These are phyloP conservation scores for Cossypha heuglini DNA, from an alignment of 2,797 vertebrate genomes.

Conservation along the genomic window DNA sequence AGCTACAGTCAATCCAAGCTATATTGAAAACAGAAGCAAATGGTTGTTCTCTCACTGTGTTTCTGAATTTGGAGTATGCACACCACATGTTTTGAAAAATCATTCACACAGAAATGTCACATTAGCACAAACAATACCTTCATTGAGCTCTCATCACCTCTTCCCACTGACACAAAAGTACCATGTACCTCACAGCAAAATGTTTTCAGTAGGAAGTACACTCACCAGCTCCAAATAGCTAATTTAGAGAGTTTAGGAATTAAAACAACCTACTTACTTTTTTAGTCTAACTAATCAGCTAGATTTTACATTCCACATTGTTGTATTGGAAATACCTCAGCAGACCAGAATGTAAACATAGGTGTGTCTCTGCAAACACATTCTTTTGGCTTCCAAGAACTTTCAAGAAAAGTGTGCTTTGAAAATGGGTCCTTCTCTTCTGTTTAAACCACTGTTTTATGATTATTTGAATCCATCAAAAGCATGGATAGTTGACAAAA, in stretches of 20 bases:
- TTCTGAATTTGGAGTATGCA: neutral
- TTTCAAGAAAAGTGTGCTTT: neutral
- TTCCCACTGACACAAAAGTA: neutral
- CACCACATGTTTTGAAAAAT: neutral
- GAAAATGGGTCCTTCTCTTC: neutral
- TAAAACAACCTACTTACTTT: neutral
- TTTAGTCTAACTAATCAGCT: neutral
- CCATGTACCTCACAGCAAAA: neutral
- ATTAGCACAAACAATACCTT: neutral
- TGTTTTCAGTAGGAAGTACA: neutral
- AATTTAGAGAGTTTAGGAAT: neutral
- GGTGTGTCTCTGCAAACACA: neutral
- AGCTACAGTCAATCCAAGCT: neutral
- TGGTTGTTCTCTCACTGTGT: neutral
- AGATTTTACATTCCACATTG: neutral
- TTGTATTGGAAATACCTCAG: neutral
- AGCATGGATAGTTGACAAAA: neutral
- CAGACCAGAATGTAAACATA: neutral
- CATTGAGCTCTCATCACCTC: rapidly evolving
- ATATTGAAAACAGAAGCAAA: neutral
- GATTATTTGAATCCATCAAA: neutral
- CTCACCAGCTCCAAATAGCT: neutral
- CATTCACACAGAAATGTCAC: neutral
- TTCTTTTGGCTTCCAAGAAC: neutral
- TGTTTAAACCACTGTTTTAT: neutral